Conservation (phyloP, 2,797 vertebrate species). For the Poecilia velifera region DNA sequence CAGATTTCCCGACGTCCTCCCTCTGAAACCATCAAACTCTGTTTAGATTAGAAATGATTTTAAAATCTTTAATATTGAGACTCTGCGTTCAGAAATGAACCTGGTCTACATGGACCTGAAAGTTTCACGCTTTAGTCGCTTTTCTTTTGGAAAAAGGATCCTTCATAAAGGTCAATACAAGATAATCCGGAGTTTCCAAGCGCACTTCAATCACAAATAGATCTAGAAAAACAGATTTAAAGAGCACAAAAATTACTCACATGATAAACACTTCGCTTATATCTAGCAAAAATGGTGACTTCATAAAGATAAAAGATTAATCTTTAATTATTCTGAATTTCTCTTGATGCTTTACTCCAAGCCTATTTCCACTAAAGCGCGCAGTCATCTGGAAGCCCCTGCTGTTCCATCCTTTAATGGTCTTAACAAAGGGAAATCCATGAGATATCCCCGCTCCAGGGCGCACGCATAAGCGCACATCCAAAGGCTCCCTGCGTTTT, state of each 20-base stretch:
- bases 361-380: constrained; percentile 4
- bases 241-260: background rate
- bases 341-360: background rate
- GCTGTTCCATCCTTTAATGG: constrained; percentile 21
- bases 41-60: background rate
- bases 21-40: background rate
- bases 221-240: background rate
- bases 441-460: background rate
- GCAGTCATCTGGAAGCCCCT: constrained; percentile 33
- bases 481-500: background rate
- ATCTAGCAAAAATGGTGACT: background rate
- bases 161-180: background rate
- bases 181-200: background rate
- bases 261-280: background rate
- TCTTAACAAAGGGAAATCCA: constrained; percentile 12
- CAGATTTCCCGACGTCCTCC: constrained; percentile 15
- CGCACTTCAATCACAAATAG: background rate
- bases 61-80: background rate
- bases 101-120: background rate
- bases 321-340: constrained; percentile 3
- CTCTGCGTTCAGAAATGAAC: background rate
- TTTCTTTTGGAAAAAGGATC: background rate
- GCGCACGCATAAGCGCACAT: background rate
- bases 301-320: background rate
- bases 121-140: background rate